A percentile compares a stretch with the other conserved stretches of the same genome.
These are phyloP conservation scores for Phenganax stokvisi DNA, from an alignment of 92 coral and sea anemone genomes.

Conservation along the genomic window DNA sequence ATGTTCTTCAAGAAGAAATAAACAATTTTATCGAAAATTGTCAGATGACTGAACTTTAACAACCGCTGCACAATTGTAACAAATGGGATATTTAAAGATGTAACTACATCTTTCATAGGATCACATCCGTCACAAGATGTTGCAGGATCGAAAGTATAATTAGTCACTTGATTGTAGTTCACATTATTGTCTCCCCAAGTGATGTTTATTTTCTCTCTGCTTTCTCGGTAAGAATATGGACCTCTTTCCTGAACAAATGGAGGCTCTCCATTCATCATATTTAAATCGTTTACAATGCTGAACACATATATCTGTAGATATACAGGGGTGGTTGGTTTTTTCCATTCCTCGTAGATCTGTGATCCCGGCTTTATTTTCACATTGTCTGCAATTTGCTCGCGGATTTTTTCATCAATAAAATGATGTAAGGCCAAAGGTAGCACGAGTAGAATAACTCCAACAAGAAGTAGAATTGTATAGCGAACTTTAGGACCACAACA, in stretches of 20 bases:
- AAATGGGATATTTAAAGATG: constrained; percentile 67
- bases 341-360: constrained; percentile 62
- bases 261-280: constrained; percentile 48
- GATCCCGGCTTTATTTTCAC: constrained; percentile 66
- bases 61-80: constrained; percentile 55
- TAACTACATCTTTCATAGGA: constrained; percentile 51
- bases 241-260: constrained; percentile 52
- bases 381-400: constrained; percentile 57
- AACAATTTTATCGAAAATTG: constrained; percentile 21
- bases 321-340: constrained; percentile 60
- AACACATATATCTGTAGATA: constrained; percentile 72
- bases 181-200: constrained; percentile 65
- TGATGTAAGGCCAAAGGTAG: constrained; percentile 58
- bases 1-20: constrained; percentile 35
- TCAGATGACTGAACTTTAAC: not conserved
- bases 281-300: constrained; percentile 50
- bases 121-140: constrained; percentile 70
- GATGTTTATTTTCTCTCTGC: constrained; percentile 61
- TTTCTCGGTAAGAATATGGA: constrained; percentile 83
- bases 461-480: constrained; percentile 50
- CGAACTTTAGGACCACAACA: constrained; percentile 29
- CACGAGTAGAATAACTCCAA: constrained; percentile 59
- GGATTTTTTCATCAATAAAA: constrained; percentile 58
- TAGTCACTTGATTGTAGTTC: constrained; percentile 67
- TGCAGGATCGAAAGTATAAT: constrained; percentile 64